phyloP scores from a whole-genome alignment of 2,113 vertebrate genomes.

The Ursus arctos region DNA sequence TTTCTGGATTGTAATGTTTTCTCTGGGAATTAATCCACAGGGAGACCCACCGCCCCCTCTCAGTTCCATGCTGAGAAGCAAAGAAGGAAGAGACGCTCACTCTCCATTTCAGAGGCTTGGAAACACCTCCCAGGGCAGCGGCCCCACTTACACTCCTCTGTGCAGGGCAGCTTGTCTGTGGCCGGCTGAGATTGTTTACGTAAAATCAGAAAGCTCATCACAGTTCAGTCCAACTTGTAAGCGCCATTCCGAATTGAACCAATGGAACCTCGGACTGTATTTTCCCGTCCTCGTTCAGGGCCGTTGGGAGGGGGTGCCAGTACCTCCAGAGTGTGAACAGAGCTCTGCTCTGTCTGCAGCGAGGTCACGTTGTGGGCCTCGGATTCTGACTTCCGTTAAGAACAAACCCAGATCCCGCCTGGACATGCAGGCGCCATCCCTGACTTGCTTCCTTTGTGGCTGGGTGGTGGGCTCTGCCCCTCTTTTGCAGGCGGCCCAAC shows the following conservation, averaged over 20 bases:
- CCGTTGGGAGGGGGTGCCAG: rapidly evolving
- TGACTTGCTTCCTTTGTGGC: not conserved
- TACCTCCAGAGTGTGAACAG: not conserved
- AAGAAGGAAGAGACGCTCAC: too few relatives aligned
- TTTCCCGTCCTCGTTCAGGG: too few relatives aligned
- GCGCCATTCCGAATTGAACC: not conserved
- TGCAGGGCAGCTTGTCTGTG: not conserved
- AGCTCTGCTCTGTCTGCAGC: not conserved
- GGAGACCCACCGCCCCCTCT: constrained; percentile 62
- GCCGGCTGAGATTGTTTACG: not conserved
- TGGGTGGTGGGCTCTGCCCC: not conserved
- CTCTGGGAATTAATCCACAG: constrained; percentile 82
- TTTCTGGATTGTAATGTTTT: constrained; percentile 70
- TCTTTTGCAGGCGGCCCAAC: not conserved
- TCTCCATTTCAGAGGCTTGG: too few relatives aligned
- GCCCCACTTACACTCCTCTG: too few relatives aligned
- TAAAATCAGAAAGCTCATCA: not conserved
- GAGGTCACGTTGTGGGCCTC: not conserved
- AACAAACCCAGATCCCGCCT: not conserved
- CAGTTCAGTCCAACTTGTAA: not conserved
- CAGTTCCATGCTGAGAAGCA: too few relatives aligned
- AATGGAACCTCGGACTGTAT: too few relatives aligned
- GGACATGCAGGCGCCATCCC: not conserved
- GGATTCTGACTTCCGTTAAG: not conserved
- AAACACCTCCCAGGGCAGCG: too few relatives aligned